These are phyloP conservation scores for Caenorhabditis uteleia DNA, from an alignment of 2,888 invertebrate genomes.

Conservation along the genomic window DNA sequence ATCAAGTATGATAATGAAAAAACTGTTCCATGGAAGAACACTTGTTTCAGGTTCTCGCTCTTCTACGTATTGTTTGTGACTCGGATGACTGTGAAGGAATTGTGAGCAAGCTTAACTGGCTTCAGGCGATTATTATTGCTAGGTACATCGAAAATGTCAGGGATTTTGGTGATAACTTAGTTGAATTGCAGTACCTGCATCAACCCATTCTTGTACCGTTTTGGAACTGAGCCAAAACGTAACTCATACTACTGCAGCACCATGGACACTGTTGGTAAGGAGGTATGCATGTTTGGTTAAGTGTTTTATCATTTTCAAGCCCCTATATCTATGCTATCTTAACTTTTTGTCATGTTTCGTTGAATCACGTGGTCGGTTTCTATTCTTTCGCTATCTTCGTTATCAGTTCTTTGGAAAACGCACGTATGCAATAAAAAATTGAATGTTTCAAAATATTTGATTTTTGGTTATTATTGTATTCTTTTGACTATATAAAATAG, in stretches of 20 bases:
- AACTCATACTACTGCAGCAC: slow-evolving; percentile 36
- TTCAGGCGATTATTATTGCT: slow-evolving; percentile 62
- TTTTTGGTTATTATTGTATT: too few relatives aligned
- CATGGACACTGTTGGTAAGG: slow-evolving; percentile 41
- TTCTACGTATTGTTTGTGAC: slow-evolving; percentile 58
- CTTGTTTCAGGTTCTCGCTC: slow-evolving; percentile 49
- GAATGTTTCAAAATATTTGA: too few relatives aligned
- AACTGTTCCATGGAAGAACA: background rate
- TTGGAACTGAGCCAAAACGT: slow-evolving; percentile 39
- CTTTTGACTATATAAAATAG: too few relatives aligned
- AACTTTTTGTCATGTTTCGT: too few relatives aligned
- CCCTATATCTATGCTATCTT: too few relatives aligned
- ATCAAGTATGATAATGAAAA: slow-evolving; percentile 24
- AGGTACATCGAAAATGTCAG: slow-evolving; percentile 40
- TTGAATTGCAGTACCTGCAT: slow-evolving; percentile 51
- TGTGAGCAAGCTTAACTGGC: slow-evolving; percentile 56
- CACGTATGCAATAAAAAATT: too few relatives aligned
- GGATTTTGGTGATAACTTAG: slow-evolving; percentile 1
- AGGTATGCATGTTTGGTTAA: slow-evolving; percentile 44
- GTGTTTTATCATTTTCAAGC: too few relatives aligned
- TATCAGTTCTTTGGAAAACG: too few relatives aligned
- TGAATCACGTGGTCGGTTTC: too few relatives aligned
- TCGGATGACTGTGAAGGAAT: slow-evolving; percentile 48
- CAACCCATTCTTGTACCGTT: slow-evolving; percentile 58
- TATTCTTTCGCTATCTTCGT: too few relatives aligned